Evolutionary conservation across 2,888 invertebrate genomes (phyloP).

Genomic region (Amorpha juglandis): DNA sequence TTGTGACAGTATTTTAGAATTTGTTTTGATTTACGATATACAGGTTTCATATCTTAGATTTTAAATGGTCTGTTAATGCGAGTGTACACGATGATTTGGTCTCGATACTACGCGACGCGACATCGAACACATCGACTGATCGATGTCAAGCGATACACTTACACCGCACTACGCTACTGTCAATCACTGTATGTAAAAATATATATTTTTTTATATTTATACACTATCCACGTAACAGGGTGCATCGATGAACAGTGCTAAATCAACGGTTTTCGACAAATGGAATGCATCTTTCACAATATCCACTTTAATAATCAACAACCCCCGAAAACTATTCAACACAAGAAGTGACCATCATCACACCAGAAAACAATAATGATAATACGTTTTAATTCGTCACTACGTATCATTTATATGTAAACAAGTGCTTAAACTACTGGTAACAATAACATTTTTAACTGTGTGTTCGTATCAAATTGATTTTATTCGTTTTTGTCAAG

Average conservation of each 20-base stretch:
- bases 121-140: constrained; percentile 29
- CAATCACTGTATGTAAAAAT: constrained; percentile 66
- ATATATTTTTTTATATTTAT: constrained; percentile 59
- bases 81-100: constrained; percentile 34
- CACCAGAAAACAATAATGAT: constrained; percentile 57
- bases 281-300: constrained; percentile 81
- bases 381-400: constrained; percentile 53
- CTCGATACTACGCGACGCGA: background rate
- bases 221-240: constrained; percentile 64
- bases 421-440: constrained; percentile 81
- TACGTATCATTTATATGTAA: constrained; percentile 56
- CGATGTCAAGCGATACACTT: constrained; percentile 41
- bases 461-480: constrained; percentile 57
- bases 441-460: constrained; percentile 78
- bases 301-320: constrained; percentile 71
- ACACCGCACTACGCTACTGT: constrained; percentile 43
- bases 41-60: constrained; percentile 51
- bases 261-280: constrained; percentile 69
- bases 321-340: constrained; percentile 62
- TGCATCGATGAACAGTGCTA: constrained; percentile 79
- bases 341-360: constrained; percentile 60
- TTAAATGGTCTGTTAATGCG: constrained; percentile 65
- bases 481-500: constrained; percentile 41
- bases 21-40: constrained; percentile 54
- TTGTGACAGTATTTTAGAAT: constrained; percentile 74